Base-by-base conservation (phyloP, 92 coral and sea anemone species). In the Desmophyllum pertusum region DNA sequence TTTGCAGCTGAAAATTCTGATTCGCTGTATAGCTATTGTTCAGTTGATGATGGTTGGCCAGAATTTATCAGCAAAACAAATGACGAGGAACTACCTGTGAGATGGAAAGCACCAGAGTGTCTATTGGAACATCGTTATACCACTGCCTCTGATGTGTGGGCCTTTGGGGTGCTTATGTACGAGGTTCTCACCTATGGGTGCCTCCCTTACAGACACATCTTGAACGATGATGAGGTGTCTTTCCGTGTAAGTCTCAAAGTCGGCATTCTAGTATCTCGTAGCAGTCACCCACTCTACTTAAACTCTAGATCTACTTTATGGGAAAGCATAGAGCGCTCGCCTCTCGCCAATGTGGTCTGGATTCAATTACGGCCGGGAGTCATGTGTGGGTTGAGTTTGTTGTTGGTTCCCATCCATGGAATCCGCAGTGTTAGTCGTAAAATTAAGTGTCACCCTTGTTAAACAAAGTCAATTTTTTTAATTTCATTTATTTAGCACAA, bases 31-130 rank as follows among this genome's bases (percentile, higher is more conserved):
- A 75, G 23, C 40, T 80, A 80, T 57, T 67, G 76, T 35, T 48
- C 66, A 4, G 9, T 64, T 29, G 76, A 68, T 21, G 61, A 50
- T n/a, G 18, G 45, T 67, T 67, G 73, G 8, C 86, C 52, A 0
- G 80, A 83, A 14, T 31, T 72, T 33, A 4, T 29, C 3, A 9
- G 45, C 45, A n/a, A n/a, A n/a, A 17, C 29, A 18, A 14, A 31
- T 3, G 67, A 80, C n/a, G 68, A 77, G 4, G 25, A 84, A 38
- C 67, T 76, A 21, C 88, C 88, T 3, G 74, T 83, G 13, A 79
- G 91, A 36, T 88, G 88, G 91, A 66, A 70, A 45, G 91, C 91
- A 25, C 91, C 91, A 23, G 91, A 88, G 88, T 70, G 80, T 15
- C 31, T 73, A 8, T 18, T 41, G n/a, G 38, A 17, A 3, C 36